Evolutionary conservation across 2,797 vertebrate species (phyloP), one percentile per base, ranked within the genome.

Genomic region (Benthosema pterotum): DNA sequence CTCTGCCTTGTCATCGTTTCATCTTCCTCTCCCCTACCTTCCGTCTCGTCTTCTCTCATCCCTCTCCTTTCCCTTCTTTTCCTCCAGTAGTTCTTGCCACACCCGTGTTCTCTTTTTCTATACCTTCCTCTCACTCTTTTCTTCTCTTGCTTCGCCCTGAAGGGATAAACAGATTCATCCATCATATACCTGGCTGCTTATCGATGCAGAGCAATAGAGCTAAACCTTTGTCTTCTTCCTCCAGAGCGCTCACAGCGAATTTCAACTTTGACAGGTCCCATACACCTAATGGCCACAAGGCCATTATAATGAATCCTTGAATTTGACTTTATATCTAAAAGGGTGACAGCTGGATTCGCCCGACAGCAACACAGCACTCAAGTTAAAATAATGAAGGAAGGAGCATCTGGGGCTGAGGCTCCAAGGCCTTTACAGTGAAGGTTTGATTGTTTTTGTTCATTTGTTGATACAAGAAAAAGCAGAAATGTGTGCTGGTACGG

Each of bases 121-220:
- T 19, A 51, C 5, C 28, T 54, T 17, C 8, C 45, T 45, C 63
- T 47, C 11, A 32, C 28, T 32, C 28, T 32, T 48, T 51, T 49
- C 12, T 19, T 38, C 52, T 19, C 38, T 58, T 19, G 18, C 52
- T 57, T 51, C 46, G n/a, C 48, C 67, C 60, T 4, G 1, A 45
- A 3, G 3, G 13, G 46, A 52, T 71, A 68, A 78, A 77, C 63
- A 60, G 2, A 22, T 54, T 47, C 46, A 77, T 74, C 69, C 48
- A 65, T 82, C 66, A 77, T 49, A 46, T 15, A 25, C 15, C 53
- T 55, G 46, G 53, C 5, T 67, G 55, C 32, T 60, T 62, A 52
- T 65, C 11, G 52, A 75, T 70, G 51, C 62, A 74, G 32, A 52
- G 50, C 70, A 67, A 7, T 45, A 43, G n/a, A 59, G 42, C 52